Base-by-base conservation (phyloP, 1,140 invertebrate genomes). In the Cyphomyrmex costatus region DNA sequence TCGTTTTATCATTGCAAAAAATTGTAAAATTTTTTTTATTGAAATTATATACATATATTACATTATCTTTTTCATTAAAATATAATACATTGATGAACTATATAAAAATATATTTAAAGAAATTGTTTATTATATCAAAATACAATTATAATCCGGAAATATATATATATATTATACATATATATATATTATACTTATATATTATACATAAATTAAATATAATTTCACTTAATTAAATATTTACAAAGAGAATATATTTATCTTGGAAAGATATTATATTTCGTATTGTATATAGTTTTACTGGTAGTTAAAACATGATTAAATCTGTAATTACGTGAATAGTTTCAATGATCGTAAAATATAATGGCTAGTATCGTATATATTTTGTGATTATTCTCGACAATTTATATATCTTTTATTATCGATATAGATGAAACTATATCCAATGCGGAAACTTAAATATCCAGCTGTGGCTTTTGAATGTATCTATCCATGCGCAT, bases 171-270 rank as follows among this genome's bases (percentile, higher is more conserved):
- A 21, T 27, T n/a, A n/a, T n/a, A n/a, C n/a, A n/a, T n/a, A n/a
- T n/a, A n/a, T n/a, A n/a, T n/a, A n/a, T n/a, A n/a, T n/a, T n/a
- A n/a, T n/a, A n/a, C n/a, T n/a, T n/a, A n/a, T n/a, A n/a, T n/a
- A n/a, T n/a, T n/a, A n/a, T n/a, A n/a, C n/a, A 6, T 27, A n/a
- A 51, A 73, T 68, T 68, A 46, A 66, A 66, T 66, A 36, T 19
- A 30, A 7, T 5, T 71, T 19, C 16, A 71, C 2, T 19, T 73
- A 33, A 53, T 53, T 30, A 73, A 53, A 53, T n/a, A 49, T 24
- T 70, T 51, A 30, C 19, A 14, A 14, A 71, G 14, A 51, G 2
- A 51, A 53, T 53, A 53, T 53, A n/a, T 33, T 33, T 8, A n/a
- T 53, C 1, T 2, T 33, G 3, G 10, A 73, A 21, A 21, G 10